Evolutionary conservation across 2,113 vertebrate species (phyloP).

Genomic region (Alouatta palliata): DNA sequence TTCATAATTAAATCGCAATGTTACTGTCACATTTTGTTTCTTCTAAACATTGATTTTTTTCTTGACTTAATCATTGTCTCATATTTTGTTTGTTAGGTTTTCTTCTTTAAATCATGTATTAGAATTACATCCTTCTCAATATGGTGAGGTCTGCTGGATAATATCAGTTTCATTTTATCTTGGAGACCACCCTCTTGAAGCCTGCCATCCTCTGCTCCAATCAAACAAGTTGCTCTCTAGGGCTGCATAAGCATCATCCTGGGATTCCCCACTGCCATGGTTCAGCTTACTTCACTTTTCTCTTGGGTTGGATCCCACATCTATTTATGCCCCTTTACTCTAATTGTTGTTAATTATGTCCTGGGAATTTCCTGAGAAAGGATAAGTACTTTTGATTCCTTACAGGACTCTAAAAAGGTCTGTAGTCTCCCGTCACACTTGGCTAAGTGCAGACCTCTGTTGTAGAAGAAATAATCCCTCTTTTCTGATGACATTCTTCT

Average conservation of each 20-base stretch:
- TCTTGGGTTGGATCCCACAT: neutral
- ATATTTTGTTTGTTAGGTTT: neutral
- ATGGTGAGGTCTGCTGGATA: neutral
- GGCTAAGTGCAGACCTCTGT: neutral
- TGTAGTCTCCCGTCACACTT: neutral
- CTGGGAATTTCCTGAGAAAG: slow-evolving; percentile 15
- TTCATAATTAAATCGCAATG: neutral
- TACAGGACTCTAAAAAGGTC: neutral
- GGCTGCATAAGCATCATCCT: neutral
- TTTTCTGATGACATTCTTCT: neutral
- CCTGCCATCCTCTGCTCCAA: neutral
- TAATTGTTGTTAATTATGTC: neutral
- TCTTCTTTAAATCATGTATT: slow-evolving; percentile 13
- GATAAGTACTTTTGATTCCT: neutral
- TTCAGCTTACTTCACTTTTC: neutral
- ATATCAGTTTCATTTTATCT: neutral
- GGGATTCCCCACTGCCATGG: neutral
- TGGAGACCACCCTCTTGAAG: neutral
- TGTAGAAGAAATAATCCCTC: neutral
- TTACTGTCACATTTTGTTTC: neutral
- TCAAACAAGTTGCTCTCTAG: neutral
- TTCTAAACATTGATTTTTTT: neutral
- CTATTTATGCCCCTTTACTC: neutral
- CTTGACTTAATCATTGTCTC: neutral
- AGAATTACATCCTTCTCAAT: neutral